Evolutionary conservation across 1,140 invertebrate genomes (phyloP).

Genomic region (Psix sp.): DNA sequence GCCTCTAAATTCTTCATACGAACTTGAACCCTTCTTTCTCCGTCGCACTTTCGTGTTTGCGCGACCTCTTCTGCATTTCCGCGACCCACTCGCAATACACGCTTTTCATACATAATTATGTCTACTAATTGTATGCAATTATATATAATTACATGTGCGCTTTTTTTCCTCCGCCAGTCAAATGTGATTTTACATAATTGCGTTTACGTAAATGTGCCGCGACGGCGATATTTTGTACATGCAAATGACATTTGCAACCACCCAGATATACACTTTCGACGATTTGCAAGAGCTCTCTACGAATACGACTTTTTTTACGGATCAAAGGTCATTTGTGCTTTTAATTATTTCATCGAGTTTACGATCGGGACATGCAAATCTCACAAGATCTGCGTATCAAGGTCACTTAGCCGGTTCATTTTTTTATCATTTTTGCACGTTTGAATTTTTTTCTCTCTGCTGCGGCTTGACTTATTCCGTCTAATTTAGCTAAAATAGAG

Average conservation of each 20-base stretch:
- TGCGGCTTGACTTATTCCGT: too few relatives aligned
- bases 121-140: conserved; percentile 59
- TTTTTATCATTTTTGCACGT: too few relatives aligned
- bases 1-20: conserved; percentile 59
- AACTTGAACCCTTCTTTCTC: conserved; percentile 36
- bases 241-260: conserved; percentile 42
- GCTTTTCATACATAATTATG: conserved; percentile 51
- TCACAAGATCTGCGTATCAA: too few relatives aligned
- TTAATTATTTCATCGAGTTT: neutral
- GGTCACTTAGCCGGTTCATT: too few relatives aligned
- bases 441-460: too few relatives aligned
- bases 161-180: conserved; percentile 36
- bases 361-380: neutral
- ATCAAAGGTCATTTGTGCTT: conserved; percentile 30
- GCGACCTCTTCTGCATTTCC: conserved; percentile 27
- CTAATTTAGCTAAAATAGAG: too few relatives aligned
- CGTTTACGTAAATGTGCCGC: conserved; percentile 52
- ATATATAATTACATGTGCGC: conserved; percentile 49
- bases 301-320: conserved; percentile 19
- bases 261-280: conserved; percentile 42
- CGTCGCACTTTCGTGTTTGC: conserved; percentile 18
- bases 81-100: conserved; percentile 32
- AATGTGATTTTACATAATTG: conserved; percentile 58
- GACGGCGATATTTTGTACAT: conserved; percentile 41
- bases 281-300: neutral